A percentile compares a stretch with the other conserved stretches of the same genome.
These are phyloP conservation scores for Oxycera nigricornis DNA, from an alignment of 2,888 invertebrate genomes.

Conservation along the genomic window DNA sequence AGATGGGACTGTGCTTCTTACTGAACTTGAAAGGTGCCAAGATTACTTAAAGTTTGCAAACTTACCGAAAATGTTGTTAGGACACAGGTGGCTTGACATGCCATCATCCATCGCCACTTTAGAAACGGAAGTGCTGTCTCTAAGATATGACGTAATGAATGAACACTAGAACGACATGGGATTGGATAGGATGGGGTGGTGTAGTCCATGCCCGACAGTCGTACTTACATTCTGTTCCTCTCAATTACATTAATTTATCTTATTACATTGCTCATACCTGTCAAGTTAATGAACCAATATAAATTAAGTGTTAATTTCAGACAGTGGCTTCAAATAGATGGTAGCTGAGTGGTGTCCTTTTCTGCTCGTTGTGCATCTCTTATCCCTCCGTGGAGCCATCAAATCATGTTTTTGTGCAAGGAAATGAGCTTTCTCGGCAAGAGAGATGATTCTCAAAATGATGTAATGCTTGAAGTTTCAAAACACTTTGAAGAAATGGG, in stretches of 20 bases:
- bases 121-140: not conserved
- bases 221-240: slow-evolving; percentile 22
- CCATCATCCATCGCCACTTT: not conserved
- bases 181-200: no score
- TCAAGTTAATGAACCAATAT: slow-evolving; percentile 38
- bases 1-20: no score
- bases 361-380: not conserved
- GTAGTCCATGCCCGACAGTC: not conserved
- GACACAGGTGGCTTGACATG: not conserved
- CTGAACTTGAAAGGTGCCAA: no score
- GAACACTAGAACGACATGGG: no score
- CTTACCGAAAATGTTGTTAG: not conserved
- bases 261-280: slow-evolving; percentile 35
- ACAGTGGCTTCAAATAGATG: not conserved
- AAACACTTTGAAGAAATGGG: not conserved
- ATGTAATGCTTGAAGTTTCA: not conserved
- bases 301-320: slow-evolving; percentile 35
- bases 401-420: not conserved
- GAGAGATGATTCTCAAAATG: slow-evolving; percentile 29
- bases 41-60: no score
- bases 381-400: no score
- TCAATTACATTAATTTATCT: slow-evolving; percentile 39
- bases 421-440: slow-evolving; percentile 22
- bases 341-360: not conserved
- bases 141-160: slow-evolving; percentile 23